Base-by-base conservation (phyloP, 1,140 invertebrate species). In the Cydia pomonella region DNA sequence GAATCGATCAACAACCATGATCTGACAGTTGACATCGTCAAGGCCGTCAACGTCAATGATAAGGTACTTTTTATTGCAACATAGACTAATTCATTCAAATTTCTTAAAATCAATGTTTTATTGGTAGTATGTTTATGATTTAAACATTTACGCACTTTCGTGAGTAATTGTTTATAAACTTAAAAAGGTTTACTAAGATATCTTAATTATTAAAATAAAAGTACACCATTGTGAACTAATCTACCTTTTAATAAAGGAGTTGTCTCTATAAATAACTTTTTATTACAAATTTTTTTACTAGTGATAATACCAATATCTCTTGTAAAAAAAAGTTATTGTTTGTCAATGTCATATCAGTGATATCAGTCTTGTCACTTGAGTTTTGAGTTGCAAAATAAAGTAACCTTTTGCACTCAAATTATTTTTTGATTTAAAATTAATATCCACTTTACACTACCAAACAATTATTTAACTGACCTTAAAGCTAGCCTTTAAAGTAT, bases 1-100 rank as follows among this genome's bases (percentile, higher is more conserved):
- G n/a, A 69, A 74, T 74, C 62, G 73, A 74, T 74, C 73, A 74
- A 74, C 62, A 74, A 74, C 25, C 18, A 29, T 66, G 29, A 23
- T n/a, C 6, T 69, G 64, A 69, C 64, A 69, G 29, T 38, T 69
- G 64, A 38, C 64, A 33, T 29, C 64, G 64, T 69, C 64, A 69
- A 69, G 64, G 64, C 27, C 64, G 64, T 69, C 64, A 33, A 69
- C 64, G 64, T 69, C 64, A 69, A 38, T 64, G 53, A 21, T 59
- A 59, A 12, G 53, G 53, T 59, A 23, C 21, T 59, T 59, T 59
- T 59, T 23, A 7, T 3, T 59, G 21, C 9, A 7, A 44, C 41
- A 44, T 44, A 44, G 41, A 44, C 2, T 44, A 44, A 44, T 44
- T 44, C 41, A 16, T 1, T 44, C 10, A 44, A 4, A 0, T 2